Evolutionary conservation across 2,797 vertebrate species (phyloP), one percentile per base, ranked within the genome.

Genomic region (Sebastes iracundus): DNA sequence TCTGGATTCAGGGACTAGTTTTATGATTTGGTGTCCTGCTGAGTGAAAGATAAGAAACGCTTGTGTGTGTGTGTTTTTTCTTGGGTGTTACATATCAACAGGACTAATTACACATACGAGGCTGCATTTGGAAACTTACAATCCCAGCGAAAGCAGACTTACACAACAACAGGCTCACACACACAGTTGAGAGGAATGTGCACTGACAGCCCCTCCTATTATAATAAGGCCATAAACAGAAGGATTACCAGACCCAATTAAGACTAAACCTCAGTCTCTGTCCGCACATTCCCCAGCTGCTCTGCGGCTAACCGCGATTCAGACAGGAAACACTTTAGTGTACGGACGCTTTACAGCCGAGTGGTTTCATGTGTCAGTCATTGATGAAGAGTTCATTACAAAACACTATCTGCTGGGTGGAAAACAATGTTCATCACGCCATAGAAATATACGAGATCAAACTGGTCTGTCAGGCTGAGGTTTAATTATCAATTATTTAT

Each of bases 211-310:
- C 73, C 81, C 76, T 83, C 75, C 77, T 62, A 7, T 64, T 71
- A 77, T 85, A 94, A 94, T 87, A 77, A 85, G 86, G 83, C 79
- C 85, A 81, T 92, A 93, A 94, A 94, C 81, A 88, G 79, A 90
- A 46, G 87, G 91, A 92, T 94, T 88, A 90, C 84, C 84, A 90
- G 81, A 88, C 60, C 86, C 91, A 92, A 91, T 95, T 94, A 93
- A 91, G 81, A 90, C 73, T 18, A 87, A 91, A 93, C 91, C 90
- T 87, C 90, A 87, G 85, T 88, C 77, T 91, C 83, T 88, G 73
- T 85, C 91, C 88, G 7, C 86, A 90, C 91, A 92, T 92, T 94
- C 88, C 89, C 80, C 77, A 86, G 85, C 91, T 90, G 81, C 90
- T 93, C 85, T 92, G 84, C 53, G 71, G 87, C 60, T 59, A 70